These are phyloP conservation scores for Synanthedon vespiformis DNA, from an alignment of 2,888 invertebrate genomes.

Conservation along the genomic window DNA sequence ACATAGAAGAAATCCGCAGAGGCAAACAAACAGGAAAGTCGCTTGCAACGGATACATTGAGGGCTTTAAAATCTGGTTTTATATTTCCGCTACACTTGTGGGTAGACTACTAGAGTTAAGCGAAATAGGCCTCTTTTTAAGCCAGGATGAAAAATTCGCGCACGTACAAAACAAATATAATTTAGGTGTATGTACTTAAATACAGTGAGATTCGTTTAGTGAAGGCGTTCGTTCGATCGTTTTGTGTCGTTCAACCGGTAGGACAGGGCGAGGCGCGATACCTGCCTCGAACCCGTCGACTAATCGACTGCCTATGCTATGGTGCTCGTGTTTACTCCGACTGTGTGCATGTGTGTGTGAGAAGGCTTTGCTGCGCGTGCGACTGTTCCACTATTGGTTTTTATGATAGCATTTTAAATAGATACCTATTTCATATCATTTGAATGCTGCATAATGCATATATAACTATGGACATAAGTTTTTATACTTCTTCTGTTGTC, in stretches of 20 bases:
- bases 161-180: background rate
- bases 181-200: slow-evolving; percentile 15
- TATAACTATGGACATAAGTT: too few relatives aligned
- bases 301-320: slow-evolving; percentile 30
- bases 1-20: slow-evolving; percentile 1
- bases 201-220: slow-evolving; percentile 34
- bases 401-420: too few relatives aligned
- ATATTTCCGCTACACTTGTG: slow-evolving; percentile 44
- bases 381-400: slow-evolving; percentile 13
- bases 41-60: slow-evolving; percentile 27
- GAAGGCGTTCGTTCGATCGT: slow-evolving; percentile 62
- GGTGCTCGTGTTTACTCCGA: slow-evolving; percentile 29
- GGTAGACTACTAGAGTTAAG: background rate
- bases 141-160: background rate
- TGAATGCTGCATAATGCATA: too few relatives aligned
- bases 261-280: slow-evolving; percentile 32
- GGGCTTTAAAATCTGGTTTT: slow-evolving; percentile 44
- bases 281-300: slow-evolving; percentile 45
- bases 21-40: slow-evolving; percentile 32
- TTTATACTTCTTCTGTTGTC: too few relatives aligned
- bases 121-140: background rate
- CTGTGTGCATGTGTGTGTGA: slow-evolving; percentile 31
- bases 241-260: slow-evolving; percentile 52
- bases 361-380: slow-evolving; percentile 39
- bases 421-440: background rate